Evolutionary conservation across 2,888 invertebrate genomes (phyloP), one percentile per base, ranked within the genome.

Genomic region (Oegoconia quadripuncta): DNA sequence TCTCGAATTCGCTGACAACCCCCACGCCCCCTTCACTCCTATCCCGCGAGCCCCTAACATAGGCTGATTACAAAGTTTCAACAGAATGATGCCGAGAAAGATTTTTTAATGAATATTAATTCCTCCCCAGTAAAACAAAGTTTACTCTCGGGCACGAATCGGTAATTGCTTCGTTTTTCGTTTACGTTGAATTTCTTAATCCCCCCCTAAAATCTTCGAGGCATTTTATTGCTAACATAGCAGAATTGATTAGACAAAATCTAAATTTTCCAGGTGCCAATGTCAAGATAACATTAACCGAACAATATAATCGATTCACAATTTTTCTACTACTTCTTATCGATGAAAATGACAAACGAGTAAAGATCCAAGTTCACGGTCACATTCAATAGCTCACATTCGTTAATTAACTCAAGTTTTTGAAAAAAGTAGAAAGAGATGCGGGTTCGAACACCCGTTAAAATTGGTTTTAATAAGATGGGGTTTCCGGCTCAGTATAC

Each of bases 41-140:
- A 46, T 28, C 39, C 41, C 46, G 52, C 50, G 34, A 37, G 42
- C 46, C 50, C 62, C 64, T 63, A 70, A 67, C 76, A 71, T 50
- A 49, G 70, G 57, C 74, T 79, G 81, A 84, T 86, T 82, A 83
- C 77, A 73, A 86, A 84, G 78, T 84, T 86, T 75, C 71, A 73
- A 67, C 74, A 66, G 74, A 81, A 79, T 76, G 77, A 78, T 73
- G 73, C 62, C 70, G 74, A 64, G 74, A 74, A 75, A 78, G 76
- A 81, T 81, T 82, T 83, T 84, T 83, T 83, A 84, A 86, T 86
- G 87, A 83, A 86, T 84, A 86, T 86, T 86, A 86, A 86, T 84
- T 80, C 76, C 68, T 67, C 69, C 65, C 68, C 69, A 78, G 76
- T 76, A 74, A 77, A 80, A 81, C 79, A 86, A 86, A 86, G 74